phyloP scores from a whole-genome alignment of 2,888 invertebrate species.

The Tetranychus piercei region DNA sequence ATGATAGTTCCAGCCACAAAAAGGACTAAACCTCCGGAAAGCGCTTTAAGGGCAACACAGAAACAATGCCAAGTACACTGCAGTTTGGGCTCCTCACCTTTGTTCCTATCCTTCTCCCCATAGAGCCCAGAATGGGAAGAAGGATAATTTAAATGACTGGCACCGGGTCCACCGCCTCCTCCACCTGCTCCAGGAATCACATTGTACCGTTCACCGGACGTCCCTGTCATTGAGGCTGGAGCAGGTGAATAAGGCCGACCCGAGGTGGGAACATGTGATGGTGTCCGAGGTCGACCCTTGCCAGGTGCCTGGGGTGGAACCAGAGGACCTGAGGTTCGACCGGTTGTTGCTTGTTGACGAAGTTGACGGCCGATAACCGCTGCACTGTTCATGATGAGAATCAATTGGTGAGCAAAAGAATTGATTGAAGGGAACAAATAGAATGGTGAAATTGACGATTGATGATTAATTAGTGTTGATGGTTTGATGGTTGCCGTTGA shows the following conservation, averaged over 20 bases:
- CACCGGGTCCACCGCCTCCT: conserved; percentile 12
- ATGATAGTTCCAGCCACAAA: conserved; percentile 75
- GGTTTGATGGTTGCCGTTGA: too few relatives aligned
- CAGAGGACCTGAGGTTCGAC: conserved; percentile 25
- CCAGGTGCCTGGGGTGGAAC: conserved; percentile 23
- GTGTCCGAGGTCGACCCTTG: conserved; percentile 24
- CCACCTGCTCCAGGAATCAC: conserved; percentile 10
- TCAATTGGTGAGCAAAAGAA: neutral
- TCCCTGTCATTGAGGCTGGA: neutral
- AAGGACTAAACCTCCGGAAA: conserved; percentile 53
- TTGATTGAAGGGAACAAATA: conserved; percentile 8
- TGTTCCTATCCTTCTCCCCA: conserved; percentile 23
- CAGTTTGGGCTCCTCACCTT: conserved; percentile 16
- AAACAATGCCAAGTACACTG: conserved; percentile 55
- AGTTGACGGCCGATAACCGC: conserved; percentile 29
- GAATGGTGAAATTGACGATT: neutral
- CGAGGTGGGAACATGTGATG: conserved; percentile 24
- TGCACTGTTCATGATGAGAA: conserved; percentile 27
- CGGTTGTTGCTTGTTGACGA: conserved; percentile 27
- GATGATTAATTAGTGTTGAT: too few relatives aligned
- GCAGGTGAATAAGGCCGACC: conserved; percentile 21
- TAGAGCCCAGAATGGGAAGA: conserved; percentile 23
- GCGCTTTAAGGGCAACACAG: conserved; percentile 82
- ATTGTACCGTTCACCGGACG: conserved; percentile 8
- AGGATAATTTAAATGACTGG: conserved; percentile 11